These are phyloP conservation scores for Syrrhaptes paradoxus DNA, from an alignment of 2,113 vertebrate genomes.

Conservation along the genomic window DNA sequence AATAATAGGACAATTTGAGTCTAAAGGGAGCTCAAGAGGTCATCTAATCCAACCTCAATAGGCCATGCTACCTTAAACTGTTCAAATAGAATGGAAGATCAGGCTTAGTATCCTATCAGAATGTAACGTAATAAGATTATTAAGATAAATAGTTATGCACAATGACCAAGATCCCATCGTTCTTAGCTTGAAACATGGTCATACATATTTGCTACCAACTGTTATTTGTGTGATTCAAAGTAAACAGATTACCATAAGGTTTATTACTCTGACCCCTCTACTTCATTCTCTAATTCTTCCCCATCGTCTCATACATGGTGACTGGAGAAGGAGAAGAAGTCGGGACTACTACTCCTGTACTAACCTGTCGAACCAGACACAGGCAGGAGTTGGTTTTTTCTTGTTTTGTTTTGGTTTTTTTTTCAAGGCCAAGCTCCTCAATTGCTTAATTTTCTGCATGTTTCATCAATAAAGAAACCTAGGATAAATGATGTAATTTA, in stretches of 20 bases:
- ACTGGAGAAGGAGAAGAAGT: background rate
- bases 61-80: background rate
- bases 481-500: conserved; percentile 50
- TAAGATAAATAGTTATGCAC: background rate
- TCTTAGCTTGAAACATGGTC: background rate
- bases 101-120: background rate
- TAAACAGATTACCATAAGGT: too few relatives aligned
- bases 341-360: background rate
- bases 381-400: background rate
- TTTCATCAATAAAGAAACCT: conserved; percentile 34
- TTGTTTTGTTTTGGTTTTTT: background rate
- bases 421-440: background rate
- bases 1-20: background rate
- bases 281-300: background rate
- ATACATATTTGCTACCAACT: background rate
- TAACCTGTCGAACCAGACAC: background rate
- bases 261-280: too few relatives aligned
- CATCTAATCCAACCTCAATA: background rate
- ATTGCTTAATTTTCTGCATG: conserved; percentile 32
- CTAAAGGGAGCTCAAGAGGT: background rate
- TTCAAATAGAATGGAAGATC: background rate
- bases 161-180: background rate
- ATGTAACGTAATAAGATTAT: background rate
- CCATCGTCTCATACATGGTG: background rate
- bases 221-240: background rate